Evolutionary conservation across 2,797 vertebrate species (phyloP).

Genomic region (Betta splendens): DNA sequence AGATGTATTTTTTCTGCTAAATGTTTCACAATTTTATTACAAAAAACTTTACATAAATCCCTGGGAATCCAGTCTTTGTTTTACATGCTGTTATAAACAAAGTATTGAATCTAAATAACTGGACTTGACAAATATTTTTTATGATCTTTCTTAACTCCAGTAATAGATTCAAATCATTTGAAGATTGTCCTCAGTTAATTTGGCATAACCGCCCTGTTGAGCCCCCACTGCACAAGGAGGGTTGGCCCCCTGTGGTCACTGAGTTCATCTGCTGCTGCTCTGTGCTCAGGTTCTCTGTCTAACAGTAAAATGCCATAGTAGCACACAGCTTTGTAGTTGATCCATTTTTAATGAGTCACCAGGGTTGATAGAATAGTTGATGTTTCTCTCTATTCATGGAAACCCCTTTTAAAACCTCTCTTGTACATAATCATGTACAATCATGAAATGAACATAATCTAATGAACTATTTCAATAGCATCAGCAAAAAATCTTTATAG

Average conservation of each 20-base stretch:
- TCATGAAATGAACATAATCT: too few species aligned
- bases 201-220: constrained; percentile 18
- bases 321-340: constrained; percentile 19
- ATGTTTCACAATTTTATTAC: neutral
- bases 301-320: constrained; percentile 14
- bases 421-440: constrained; percentile 11
- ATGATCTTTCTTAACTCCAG: neutral
- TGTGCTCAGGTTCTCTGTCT: constrained; percentile 25
- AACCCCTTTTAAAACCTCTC: constrained; percentile 6
- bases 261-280: constrained; percentile 13
- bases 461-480: neutral
- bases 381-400: neutral
- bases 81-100: constrained; percentile 5
- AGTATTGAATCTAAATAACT: constrained; percentile 12
- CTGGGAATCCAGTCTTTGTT: neutral
- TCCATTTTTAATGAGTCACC: constrained; percentile 20
- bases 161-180: constrained; percentile 5
- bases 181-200: constrained; percentile 27
- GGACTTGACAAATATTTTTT: neutral
- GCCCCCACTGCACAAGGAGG: neutral
- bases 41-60: neutral
- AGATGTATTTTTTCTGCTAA: constrained; percentile 8
- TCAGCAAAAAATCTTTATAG: neutral
- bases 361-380: neutral
- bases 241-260: neutral